Evolutionary conservation across 2,113 vertebrate genomes (phyloP).

Genomic region (Macrotis lagotis): DNA sequence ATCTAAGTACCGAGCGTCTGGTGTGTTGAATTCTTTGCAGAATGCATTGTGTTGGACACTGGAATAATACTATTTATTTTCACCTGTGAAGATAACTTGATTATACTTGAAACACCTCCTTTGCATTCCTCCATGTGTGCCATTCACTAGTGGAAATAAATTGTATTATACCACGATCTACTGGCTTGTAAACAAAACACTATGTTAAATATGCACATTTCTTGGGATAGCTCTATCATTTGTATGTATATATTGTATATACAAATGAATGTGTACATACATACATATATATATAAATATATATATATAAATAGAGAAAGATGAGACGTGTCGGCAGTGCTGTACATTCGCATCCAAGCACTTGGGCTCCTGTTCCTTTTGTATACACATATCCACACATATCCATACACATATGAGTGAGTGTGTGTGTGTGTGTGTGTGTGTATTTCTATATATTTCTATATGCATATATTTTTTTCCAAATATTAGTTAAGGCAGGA

Average conservation of each 20-base stretch:
- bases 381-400: constrained; percentile 69
- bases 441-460: neutral
- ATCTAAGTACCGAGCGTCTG: constrained; percentile 66
- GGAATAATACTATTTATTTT: constrained; percentile 77
- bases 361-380: constrained; percentile 76
- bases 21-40: constrained; percentile 67
- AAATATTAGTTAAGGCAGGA: constrained; percentile 71
- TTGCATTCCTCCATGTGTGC: constrained; percentile 81
- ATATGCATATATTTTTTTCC: constrained; percentile 34
- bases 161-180: constrained; percentile 84
- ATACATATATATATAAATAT: constrained; percentile 73
- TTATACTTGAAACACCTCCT: constrained; percentile 72
- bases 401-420: constrained; percentile 32
- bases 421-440: neutral
- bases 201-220: constrained; percentile 85
- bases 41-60: constrained; percentile 65
- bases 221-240: constrained; percentile 80
- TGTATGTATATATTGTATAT: constrained; percentile 86
- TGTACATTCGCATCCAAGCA: constrained; percentile 84
- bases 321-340: constrained; percentile 74
- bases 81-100: constrained; percentile 66
- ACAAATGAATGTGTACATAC: constrained; percentile 78
- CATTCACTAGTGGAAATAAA: constrained; percentile 87
- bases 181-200: constrained; percentile 77
- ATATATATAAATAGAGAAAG: constrained; percentile 62